Conservation (phyloP, 2,113 vertebrate genomes). For the Maccullochella peelii region DNA sequence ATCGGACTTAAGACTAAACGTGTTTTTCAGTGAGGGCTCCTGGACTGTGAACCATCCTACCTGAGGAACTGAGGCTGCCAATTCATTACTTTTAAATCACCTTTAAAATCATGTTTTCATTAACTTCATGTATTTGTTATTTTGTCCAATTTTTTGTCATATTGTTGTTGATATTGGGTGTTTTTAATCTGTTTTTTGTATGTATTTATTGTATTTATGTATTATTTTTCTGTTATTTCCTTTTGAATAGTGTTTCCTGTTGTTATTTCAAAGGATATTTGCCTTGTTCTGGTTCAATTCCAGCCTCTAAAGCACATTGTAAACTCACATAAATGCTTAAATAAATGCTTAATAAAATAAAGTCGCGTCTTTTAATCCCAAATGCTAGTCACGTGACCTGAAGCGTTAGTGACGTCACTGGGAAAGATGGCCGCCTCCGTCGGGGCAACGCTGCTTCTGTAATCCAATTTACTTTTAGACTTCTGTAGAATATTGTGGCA, state of each 20-base stretch:
- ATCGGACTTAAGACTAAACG: background rate
- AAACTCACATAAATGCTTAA: slow-evolving; percentile 18
- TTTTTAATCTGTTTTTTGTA: background rate
- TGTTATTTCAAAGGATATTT: background rate
- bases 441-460: slow-evolving; percentile 48
- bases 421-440: slow-evolving; percentile 79
- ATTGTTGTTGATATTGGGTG: slow-evolving; percentile 14
- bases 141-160: background rate
- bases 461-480: rapidly evolving
- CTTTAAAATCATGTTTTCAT: background rate
- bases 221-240: background rate
- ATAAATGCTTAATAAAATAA: slow-evolving; percentile 33
- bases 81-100: background rate
- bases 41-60: background rate
- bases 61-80: slow-evolving; percentile 31
- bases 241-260: background rate
- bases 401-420: slow-evolving; percentile 12
- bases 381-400: slow-evolving; percentile 47
- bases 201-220: slow-evolving; percentile 76
- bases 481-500: background rate
- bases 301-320: slow-evolving; percentile 12
- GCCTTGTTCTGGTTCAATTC: background rate
- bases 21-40: background rate
- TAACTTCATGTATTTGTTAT: background rate
- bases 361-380: background rate